Conservation (phyloP, 2,113 vertebrate genomes). For the Xiphophorus maculatus region DNA sequence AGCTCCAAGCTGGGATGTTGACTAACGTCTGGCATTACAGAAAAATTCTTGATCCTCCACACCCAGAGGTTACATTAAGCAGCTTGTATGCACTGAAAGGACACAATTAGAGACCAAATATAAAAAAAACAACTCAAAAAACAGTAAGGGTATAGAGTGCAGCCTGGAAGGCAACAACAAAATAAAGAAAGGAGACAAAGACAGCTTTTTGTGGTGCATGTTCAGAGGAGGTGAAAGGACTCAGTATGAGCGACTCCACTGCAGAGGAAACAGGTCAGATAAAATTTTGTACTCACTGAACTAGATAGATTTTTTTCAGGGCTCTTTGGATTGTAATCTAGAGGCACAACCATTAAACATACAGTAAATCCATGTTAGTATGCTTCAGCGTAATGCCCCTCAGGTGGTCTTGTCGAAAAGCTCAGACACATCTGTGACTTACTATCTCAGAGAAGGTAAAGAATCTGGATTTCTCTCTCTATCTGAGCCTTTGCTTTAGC, state of each 20-base stretch:
- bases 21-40: constrained; percentile 38
- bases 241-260: constrained; percentile 51
- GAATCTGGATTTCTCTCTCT: constrained; percentile 1
- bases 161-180: constrained; percentile 32
- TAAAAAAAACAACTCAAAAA: constrained; percentile 11
- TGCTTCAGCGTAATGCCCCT: constrained; percentile 16
- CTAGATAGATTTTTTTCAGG: constrained; percentile 5
- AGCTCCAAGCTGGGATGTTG: constrained; percentile 31
- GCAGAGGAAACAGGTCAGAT: constrained; percentile 54
- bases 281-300: constrained; percentile 38
- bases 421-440: constrained; percentile 10
- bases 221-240: constrained; percentile 23
- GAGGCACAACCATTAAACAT: constrained; percentile 3
- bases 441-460: neutral
- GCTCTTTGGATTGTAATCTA: constrained; percentile 21
- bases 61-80: constrained; percentile 70
- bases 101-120: constrained; percentile 29
- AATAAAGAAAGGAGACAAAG: constrained; percentile 43
- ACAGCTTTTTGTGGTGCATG: constrained; percentile 2
- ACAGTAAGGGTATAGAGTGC: constrained; percentile 2
- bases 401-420: constrained; percentile 18
- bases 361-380: constrained; percentile 10
- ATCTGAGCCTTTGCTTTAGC: neutral
- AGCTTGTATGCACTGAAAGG: constrained; percentile 60
- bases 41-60: constrained; percentile 30